A percentile compares a stretch with the other conserved stretches of the same genome.
Evolutionary conservation across 1,140 invertebrate species (phyloP).

Genomic region (Polyergus mexicanus): DNA sequence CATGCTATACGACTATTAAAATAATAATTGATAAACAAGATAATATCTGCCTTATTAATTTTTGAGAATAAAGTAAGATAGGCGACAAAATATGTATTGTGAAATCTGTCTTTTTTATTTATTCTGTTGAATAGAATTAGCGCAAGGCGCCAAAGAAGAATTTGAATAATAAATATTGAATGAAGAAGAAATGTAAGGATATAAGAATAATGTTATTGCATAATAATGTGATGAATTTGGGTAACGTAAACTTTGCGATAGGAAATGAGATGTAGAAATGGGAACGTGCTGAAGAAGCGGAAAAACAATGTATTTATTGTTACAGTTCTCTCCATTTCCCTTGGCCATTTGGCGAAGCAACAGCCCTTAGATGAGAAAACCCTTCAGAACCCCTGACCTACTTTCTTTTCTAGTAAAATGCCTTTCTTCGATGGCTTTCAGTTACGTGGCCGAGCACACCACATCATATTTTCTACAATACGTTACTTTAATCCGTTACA

Average conservation of each 20-base stretch:
- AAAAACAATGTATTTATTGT: slow-evolving; percentile 61
- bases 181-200: not conserved
- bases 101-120: not conserved
- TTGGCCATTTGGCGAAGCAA: slow-evolving; percentile 57
- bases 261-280: slow-evolving; percentile 38
- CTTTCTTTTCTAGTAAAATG: slow-evolving; percentile 46
- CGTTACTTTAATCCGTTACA: slow-evolving; percentile 31
- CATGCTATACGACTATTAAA: no score
- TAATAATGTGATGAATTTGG: slow-evolving; percentile 15
- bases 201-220: not conserved
- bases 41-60: not conserved
- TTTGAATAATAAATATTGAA: not conserved
- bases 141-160: not conserved
- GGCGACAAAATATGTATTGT: not conserved
- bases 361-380: slow-evolving; percentile 57
- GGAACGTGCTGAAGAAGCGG: not conserved
- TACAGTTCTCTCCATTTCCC: slow-evolving; percentile 24
- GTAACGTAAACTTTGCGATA: not conserved
- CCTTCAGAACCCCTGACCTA: slow-evolving; percentile 49
- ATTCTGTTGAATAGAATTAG: not conserved
- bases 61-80: not conserved
- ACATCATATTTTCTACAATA: not conserved
- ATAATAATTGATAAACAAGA: not conserved
- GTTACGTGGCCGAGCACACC: not conserved
- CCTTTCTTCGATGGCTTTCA: not conserved